Percentiles rank a stretch among this genome's conserved stretches.
Conservation (phyloP, 1,140 invertebrate genomes). For the Parapsyche elsis region DNA sequence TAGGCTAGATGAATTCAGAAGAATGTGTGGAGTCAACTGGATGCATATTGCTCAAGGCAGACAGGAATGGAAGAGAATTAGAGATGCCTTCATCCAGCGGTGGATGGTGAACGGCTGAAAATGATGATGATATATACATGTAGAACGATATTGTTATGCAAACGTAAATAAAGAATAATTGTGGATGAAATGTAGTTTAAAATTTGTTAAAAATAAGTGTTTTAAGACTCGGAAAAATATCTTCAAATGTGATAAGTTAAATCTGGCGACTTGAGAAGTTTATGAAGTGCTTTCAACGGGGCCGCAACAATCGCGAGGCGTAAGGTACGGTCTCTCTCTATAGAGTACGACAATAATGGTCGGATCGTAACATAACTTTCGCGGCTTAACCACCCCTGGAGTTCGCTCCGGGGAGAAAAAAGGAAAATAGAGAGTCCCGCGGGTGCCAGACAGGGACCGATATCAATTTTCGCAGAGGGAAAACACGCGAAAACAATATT, state of each 20-base stretch:
- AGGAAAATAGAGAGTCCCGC: conserved; percentile 28
- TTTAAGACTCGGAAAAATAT: not conserved
- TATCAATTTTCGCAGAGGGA: conserved; percentile 44
- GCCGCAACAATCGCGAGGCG: conserved; percentile 48
- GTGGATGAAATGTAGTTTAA: too few relatives aligned
- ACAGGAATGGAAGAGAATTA: too few relatives aligned
- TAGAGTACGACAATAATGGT: conserved; percentile 52
- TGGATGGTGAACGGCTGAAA: too few relatives aligned
- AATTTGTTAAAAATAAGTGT: not conserved
- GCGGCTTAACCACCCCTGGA: conserved; percentile 23
- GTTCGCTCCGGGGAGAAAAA: conserved; percentile 13
- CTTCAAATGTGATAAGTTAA: conserved; percentile 10
- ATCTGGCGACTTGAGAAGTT: conserved; percentile 42
- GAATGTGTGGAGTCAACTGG: too few relatives aligned
- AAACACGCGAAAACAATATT: conserved; percentile 55
- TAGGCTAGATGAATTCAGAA: too few relatives aligned
- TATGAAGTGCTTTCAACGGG: conserved; percentile 51
- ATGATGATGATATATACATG: too few relatives aligned
- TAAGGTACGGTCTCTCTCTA: conserved; percentile 45
- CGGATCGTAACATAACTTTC: conserved; percentile 52
- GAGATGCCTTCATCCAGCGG: too few relatives aligned
- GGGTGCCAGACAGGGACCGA: conserved; percentile 36
- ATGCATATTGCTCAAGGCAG: too few relatives aligned
- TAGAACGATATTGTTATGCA: too few relatives aligned
- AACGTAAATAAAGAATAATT: too few relatives aligned